Conservation (phyloP, 2,113 vertebrate genomes). For the Rostratula benghalensis region DNA sequence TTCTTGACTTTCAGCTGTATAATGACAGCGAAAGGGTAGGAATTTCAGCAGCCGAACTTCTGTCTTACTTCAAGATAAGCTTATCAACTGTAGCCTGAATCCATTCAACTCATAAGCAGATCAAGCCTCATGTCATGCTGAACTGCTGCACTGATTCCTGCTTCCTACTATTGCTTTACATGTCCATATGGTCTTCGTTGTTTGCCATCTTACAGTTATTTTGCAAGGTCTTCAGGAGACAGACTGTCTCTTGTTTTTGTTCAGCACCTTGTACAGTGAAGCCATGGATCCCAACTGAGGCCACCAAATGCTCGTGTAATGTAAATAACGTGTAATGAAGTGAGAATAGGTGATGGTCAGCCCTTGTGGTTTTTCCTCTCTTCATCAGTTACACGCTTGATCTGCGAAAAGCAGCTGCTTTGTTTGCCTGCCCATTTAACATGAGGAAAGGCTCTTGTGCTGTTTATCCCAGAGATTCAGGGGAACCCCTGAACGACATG, state of each 20-base stretch:
- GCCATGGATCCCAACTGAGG: background rate
- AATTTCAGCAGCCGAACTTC: constrained; percentile 69
- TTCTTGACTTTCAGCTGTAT: constrained; percentile 68
- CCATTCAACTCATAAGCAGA: constrained; percentile 1
- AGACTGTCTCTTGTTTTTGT: background rate
- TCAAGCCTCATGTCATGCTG: background rate
- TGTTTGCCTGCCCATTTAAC: background rate
- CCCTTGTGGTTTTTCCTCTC: background rate
- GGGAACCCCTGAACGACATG: background rate
- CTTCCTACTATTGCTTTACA: background rate
- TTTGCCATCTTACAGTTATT: constrained; percentile 18
- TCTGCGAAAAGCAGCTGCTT: background rate
- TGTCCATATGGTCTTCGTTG: background rate
- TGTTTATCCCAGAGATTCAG: background rate
- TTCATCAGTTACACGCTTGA: background rate
- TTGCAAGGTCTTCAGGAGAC: background rate
- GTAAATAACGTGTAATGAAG: background rate
- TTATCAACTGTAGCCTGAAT: constrained; percentile 53
- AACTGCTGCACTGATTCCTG: background rate
- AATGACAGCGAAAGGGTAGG: constrained; percentile 53
- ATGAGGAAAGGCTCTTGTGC: background rate
- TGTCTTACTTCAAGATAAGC: constrained; percentile 65
- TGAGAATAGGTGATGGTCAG: background rate
- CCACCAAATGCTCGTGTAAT: background rate
- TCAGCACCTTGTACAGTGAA: background rate